phyloP scores from a whole-genome alignment of 23 tunicate genomes.

The Styela clava region DNA sequence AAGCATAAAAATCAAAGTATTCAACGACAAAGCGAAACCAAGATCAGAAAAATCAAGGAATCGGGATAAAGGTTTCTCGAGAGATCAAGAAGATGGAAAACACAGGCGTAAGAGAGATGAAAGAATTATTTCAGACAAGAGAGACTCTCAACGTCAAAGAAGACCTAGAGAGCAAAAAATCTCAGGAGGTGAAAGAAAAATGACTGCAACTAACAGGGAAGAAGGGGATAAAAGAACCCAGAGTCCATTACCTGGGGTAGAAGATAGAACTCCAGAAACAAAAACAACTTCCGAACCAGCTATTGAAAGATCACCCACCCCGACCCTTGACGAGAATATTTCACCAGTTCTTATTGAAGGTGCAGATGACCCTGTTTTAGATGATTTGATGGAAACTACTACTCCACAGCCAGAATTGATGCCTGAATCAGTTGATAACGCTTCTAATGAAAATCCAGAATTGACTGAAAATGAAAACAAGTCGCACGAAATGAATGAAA shows the following conservation, averaged over 20 bases:
- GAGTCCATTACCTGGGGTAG: background rate
- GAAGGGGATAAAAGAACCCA: background rate
- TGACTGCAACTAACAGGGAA: conserved; percentile 5
- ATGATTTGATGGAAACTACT: background rate
- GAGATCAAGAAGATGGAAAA: background rate
- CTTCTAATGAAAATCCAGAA: background rate
- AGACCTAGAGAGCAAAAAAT: background rate
- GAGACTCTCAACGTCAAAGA: background rate
- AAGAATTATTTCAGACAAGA: background rate
- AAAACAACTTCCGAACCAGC: background rate
- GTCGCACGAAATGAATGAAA: background rate
- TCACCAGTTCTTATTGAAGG: background rate
- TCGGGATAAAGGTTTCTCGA: background rate
- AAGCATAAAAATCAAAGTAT: conserved; percentile 6
- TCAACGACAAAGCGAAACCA: conserved; percentile 11
- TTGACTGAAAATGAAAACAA: background rate
- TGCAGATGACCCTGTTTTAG: background rate
- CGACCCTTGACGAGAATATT: conserved; percentile 11
- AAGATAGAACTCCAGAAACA: background rate
- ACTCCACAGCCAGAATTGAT: background rate
- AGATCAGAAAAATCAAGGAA: conserved; percentile 3
- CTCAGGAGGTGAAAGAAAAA: background rate
- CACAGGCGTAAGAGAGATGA: background rate
- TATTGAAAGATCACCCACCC: conserved; percentile 12
- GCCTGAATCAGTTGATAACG: background rate